These are phyloP conservation scores for Nestor notabilis DNA, from an alignment of 2,113 vertebrate species.

Conservation along the genomic window DNA sequence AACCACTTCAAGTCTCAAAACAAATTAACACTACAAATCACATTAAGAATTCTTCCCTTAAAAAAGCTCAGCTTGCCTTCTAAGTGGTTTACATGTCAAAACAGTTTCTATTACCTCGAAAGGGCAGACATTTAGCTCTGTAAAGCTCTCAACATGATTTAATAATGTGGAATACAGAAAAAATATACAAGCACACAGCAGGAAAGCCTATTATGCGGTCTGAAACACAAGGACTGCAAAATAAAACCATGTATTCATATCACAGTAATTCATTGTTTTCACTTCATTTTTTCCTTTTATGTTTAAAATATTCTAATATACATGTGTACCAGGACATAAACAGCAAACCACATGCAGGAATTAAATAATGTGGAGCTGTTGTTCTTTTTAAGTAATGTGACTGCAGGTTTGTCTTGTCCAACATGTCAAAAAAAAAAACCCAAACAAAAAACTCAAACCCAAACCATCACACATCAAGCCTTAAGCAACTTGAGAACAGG, in stretches of 20 bases:
- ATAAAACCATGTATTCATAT: neutral
- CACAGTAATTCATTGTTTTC: neutral
- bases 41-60: neutral
- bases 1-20: slow-evolving; percentile 21
- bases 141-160: slow-evolving; percentile 14
- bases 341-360: neutral
- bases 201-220: neutral
- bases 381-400: neutral
- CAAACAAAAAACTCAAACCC: neutral
- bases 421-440: neutral
- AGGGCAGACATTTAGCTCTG: neutral
- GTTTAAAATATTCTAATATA: neutral
- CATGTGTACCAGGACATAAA: neutral
- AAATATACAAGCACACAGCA: neutral
- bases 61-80: neutral
- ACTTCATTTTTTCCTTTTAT: neutral
- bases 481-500: neutral
- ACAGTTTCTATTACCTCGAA: neutral
- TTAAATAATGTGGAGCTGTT: neutral
- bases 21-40: neutral
- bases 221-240: slow-evolving; percentile 1
- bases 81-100: neutral
- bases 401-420: neutral
- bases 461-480: neutral
- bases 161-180: neutral